Conservation (phyloP, 2,888 invertebrate species). For the Rhorus exstirpatorius region DNA sequence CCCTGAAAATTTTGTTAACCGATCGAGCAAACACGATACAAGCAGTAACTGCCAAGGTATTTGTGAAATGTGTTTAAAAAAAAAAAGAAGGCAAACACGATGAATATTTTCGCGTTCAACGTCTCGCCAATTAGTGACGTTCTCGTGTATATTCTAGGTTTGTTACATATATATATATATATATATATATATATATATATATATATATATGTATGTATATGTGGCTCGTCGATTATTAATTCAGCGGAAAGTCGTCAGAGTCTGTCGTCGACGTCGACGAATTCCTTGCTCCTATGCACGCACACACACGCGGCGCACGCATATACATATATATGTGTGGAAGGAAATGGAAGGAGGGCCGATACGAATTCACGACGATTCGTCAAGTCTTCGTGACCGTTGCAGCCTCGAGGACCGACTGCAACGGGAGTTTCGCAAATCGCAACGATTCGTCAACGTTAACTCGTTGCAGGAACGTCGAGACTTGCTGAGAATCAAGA, state of each 20-base stretch:
- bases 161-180: no score
- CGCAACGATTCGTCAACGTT: slow-evolving; percentile 69
- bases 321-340: not conserved
- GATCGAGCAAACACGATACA: slow-evolving; percentile 11
- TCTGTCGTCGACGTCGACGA: slow-evolving; percentile 52
- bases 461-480: slow-evolving; percentile 52
- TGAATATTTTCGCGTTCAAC: slow-evolving; percentile 34
- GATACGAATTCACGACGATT: slow-evolving; percentile 64
- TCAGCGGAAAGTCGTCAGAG: slow-evolving; percentile 56
- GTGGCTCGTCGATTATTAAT: slow-evolving; percentile 59
- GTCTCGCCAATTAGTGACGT: slow-evolving; percentile 56
- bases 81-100: slow-evolving; percentile 8
- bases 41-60: not conserved
- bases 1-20: slow-evolving; percentile 3
- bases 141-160: slow-evolving; percentile 8
- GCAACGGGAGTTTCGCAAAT: slow-evolving; percentile 67
- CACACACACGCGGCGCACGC: not conserved
- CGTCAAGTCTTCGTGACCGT: slow-evolving; percentile 61
- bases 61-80: not conserved
- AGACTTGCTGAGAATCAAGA: slow-evolving; percentile 5
- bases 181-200: not conserved
- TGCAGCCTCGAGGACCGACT: slow-evolving; percentile 38
- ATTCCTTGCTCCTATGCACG: slow-evolving; percentile 23
- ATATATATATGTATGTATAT: not conserved
- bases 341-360: slow-evolving; percentile 21